A percentile compares a stretch with the other conserved stretches of the same genome.
Evolutionary conservation across 1,140 invertebrate species (phyloP).

Genomic region (Apis mellifera): DNA sequence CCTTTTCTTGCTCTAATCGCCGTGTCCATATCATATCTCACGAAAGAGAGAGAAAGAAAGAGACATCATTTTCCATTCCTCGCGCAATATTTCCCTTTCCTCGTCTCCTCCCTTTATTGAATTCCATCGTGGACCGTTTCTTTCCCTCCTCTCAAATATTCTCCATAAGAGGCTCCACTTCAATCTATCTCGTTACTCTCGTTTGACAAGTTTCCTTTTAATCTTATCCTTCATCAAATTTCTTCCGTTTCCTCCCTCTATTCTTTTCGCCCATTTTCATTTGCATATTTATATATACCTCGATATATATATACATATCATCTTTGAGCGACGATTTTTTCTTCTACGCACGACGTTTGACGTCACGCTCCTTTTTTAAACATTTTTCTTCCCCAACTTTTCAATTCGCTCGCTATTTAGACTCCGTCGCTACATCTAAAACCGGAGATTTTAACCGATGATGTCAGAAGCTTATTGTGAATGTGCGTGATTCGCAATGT

Average conservation of each 20-base stretch:
- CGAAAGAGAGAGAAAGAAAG: too few relatives aligned
- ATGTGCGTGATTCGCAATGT: neutral
- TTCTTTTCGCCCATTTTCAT: too few relatives aligned
- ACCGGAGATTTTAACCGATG: neutral
- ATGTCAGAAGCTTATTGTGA: constrained; percentile 20
- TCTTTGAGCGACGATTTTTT: neutral
- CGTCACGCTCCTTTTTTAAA: too few relatives aligned
- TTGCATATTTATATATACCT: neutral
- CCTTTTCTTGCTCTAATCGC: neutral
- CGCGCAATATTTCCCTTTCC: constrained; percentile 31
- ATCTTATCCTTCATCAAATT: constrained; percentile 9
- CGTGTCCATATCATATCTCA: too few relatives aligned
- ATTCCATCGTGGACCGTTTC: constrained; percentile 6
- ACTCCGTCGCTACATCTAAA: neutral
- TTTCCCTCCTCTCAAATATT: constrained; percentile 5
- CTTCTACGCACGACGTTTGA: too few relatives aligned
- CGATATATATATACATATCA: too few relatives aligned
- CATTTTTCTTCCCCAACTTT: too few relatives aligned
- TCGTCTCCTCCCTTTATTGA: constrained; percentile 14
- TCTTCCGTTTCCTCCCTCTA: neutral
- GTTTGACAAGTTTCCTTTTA: constrained; percentile 36
- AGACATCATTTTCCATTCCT: constrained; percentile 30
- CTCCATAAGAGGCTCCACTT: constrained; percentile 6
- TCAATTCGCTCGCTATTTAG: neutral
- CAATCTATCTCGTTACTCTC: constrained; percentile 25